A percentile compares a stretch with the other conserved stretches of the same genome.
phyloP scores from a whole-genome alignment of 1,140 invertebrate genomes.

The Dendrolimus kikuchii region DNA sequence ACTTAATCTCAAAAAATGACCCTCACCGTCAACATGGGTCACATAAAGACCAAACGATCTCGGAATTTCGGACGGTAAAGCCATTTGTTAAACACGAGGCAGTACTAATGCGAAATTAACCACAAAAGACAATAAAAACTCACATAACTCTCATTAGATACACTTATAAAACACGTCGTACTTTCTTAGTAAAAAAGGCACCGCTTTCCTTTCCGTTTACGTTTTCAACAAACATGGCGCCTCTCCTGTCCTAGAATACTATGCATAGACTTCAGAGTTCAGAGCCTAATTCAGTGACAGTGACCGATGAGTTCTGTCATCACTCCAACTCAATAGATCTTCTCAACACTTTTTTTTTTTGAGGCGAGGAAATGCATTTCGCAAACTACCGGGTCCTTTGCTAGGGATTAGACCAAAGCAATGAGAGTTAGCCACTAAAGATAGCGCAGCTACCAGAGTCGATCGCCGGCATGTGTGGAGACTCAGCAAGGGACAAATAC shows the following conservation, averaged over 20 bases:
- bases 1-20: conserved; percentile 78
- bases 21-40: conserved; percentile 78
- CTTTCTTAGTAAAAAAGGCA: conserved; percentile 35
- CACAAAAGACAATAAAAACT: conserved; percentile 13
- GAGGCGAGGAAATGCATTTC: no score
- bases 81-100: conserved; percentile 29
- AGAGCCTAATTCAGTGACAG: no score
- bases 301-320: no score
- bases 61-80: conserved; percentile 36
- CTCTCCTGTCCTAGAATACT: not conserved
- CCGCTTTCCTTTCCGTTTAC: conserved; percentile 63
- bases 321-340: no score
- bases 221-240: conserved; percentile 61
- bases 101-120: conserved; percentile 10
- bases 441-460: no score
- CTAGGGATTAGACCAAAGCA: no score
- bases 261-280: no score
- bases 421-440: no score
- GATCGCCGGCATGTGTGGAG: no score
- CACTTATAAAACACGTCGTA: conserved; percentile 21
- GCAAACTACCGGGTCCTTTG: no score
- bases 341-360: no score
- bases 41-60: conserved; percentile 68
- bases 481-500: no score
- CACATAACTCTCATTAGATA: conserved; percentile 36